phyloP scores from a whole-genome alignment of 2,113 vertebrate genomes.

The Scortum barcoo region DNA sequence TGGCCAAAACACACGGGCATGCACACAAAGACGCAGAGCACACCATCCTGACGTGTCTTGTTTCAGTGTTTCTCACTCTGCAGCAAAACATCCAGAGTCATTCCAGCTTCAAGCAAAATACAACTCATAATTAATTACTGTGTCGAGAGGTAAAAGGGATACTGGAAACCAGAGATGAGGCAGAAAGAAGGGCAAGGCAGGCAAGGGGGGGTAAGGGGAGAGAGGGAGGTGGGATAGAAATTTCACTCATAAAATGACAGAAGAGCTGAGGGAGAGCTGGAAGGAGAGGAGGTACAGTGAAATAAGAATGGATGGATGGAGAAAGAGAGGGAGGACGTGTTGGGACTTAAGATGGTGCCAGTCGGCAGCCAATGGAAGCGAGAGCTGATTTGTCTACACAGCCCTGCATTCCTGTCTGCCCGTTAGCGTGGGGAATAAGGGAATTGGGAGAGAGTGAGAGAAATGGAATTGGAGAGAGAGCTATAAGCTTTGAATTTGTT shows the following conservation, averaged over 20 bases:
- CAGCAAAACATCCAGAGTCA: constrained; percentile 51
- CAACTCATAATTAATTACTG: constrained; percentile 63
- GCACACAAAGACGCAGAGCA: constrained; percentile 5
- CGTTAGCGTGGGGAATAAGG: constrained; percentile 61
- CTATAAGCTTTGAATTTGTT: constrained; percentile 66
- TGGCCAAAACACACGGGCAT: constrained; percentile 31
- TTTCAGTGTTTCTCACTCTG: constrained; percentile 49
- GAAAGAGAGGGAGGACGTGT: constrained; percentile 49
- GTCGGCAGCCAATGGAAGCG: constrained; percentile 57
- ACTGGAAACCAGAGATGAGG: constrained; percentile 48
- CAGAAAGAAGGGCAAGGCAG: constrained; percentile 1
- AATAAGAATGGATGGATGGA: constrained; percentile 35
- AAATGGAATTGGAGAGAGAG: constrained; percentile 35
- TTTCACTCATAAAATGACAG: constrained; percentile 29
- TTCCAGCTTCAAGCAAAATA: constrained; percentile 57
- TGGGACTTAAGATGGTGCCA: constrained; percentile 68
- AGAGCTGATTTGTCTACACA: constrained; percentile 76
- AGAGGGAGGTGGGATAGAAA: neutral
- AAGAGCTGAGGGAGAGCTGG: constrained; percentile 18
- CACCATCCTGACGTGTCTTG: constrained; percentile 6
- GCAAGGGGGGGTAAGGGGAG: constrained; percentile 4
- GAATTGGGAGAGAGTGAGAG: constrained; percentile 53
- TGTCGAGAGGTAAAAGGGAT: constrained; percentile 44
- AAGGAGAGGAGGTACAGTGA: constrained; percentile 28
- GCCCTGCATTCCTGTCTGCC: constrained; percentile 67